Base-by-base conservation (phyloP, 92 coral and sea anemone genomes). In the Epizoanthus ramosus region DNA sequence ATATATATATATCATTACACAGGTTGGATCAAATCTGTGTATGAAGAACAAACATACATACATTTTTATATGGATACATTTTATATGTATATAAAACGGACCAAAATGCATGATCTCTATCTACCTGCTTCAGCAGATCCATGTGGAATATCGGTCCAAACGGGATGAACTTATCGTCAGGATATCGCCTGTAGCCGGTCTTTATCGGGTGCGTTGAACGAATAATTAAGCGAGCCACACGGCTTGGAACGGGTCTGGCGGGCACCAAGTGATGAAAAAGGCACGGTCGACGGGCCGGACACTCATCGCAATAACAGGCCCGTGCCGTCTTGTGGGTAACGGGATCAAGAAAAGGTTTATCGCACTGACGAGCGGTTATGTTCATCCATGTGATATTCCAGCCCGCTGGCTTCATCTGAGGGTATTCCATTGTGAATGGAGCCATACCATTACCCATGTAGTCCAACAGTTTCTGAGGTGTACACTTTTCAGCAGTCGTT, bases 381-480 rank as follows among this genome's bases (percentile, higher is more conserved):
- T 94, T 83, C 94, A 94, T 90, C 92, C 93, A 89, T 4, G 87
- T 66, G 47, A 92, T 60, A 45, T 87, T 77, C 14, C 60, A 57
- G 5, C 79, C 79, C 13, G 83, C n/a, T 3, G 87, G 70, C 6
- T 56, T 41, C 3, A 23, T 58, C 21, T 57, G 18, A 3, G 94
- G 96, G 74, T 88, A 96, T 1, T 31, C 0, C 25, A 94, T 83
- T 14, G 7, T 57, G 58, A 94, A 94, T 0, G 99, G 98, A 5
- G 98, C 87, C 63, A 58, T 64, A 6, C 92, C 93, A 86, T 79
- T 85, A 17, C 99, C 99, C 98, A 96, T 86, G 64, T 79, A 94
- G 0, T 22, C 22, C 9, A 96, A 73, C 23, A 96, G 79, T 45
- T 53, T 76, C 57, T 90, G 75, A 1, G 99, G 90, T 22, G 58